phyloP scores from a whole-genome alignment of 2,113 vertebrate genomes.

The Pelusios castaneus region DNA sequence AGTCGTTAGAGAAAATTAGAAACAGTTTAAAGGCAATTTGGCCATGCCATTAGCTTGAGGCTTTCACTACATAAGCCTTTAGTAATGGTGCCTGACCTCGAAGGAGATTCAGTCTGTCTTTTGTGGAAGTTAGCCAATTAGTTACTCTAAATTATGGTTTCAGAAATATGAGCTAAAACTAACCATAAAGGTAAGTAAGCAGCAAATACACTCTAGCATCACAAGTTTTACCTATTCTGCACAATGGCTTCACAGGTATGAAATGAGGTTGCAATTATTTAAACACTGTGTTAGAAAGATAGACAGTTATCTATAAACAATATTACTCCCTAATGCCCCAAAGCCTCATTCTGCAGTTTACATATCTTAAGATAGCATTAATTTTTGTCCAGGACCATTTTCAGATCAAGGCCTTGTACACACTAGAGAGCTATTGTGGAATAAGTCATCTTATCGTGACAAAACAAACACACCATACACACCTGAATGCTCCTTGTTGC shows the following conservation, averaged over 20 bases:
- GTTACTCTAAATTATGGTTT: slow-evolving; percentile 43
- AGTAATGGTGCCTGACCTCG: slow-evolving; percentile 30
- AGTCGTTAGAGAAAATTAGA: slow-evolving; percentile 44
- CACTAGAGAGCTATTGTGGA: too few relatives aligned
- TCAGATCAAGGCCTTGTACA: too few relatives aligned
- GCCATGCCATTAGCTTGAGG: slow-evolving; percentile 30
- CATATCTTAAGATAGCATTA: neutral
- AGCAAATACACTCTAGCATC: slow-evolving; percentile 9
- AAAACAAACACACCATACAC: too few relatives aligned
- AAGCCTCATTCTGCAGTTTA: neutral
- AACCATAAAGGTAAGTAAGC: slow-evolving; percentile 39
- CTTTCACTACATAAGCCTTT: slow-evolving; percentile 14
- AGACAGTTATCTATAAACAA: neutral
- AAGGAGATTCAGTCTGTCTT: slow-evolving; percentile 34
- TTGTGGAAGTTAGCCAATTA: slow-evolving; percentile 53
- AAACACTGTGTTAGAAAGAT: neutral
- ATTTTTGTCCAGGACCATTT: neutral
- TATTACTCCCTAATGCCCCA: neutral
- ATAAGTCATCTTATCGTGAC: too few relatives aligned
- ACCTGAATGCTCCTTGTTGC: too few relatives aligned
- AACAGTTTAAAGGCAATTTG: slow-evolving; percentile 19
- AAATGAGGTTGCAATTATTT: slow-evolving; percentile 11
- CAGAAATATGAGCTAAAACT: slow-evolving; percentile 18
- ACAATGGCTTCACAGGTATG: slow-evolving; percentile 9
- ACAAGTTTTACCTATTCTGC: slow-evolving; percentile 1